phyloP scores from a whole-genome alignment of 2,888 invertebrate genomes.

The Syritta pipiens region DNA sequence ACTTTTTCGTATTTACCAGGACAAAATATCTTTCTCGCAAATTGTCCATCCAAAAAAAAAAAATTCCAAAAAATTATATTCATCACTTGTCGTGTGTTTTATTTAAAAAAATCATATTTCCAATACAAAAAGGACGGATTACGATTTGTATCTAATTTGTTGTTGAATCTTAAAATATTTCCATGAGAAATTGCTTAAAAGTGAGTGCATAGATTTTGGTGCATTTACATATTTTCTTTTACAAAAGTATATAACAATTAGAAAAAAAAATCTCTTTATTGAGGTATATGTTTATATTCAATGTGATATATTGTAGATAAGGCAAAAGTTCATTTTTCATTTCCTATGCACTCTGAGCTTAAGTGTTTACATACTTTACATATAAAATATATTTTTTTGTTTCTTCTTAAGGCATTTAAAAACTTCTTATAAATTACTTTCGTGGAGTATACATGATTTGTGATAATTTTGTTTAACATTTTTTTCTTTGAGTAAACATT shows the following conservation, averaged over 20 bases:
- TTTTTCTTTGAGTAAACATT: background rate
- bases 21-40: no score
- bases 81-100: conserved; percentile 7
- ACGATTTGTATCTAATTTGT: conserved; percentile 41
- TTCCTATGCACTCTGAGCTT: conserved; percentile 17
- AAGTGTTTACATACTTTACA: background rate
- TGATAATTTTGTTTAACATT: conserved; percentile 6
- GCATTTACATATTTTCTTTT: background rate
- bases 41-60: no score
- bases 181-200: background rate
- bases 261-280: background rate
- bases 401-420: conserved; percentile 42
- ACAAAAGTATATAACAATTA: conserved; percentile 17
- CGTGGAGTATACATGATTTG: conserved; percentile 19
- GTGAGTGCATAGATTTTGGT: conserved; percentile 11
- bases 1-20: no score
- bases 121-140: conserved; percentile 66
- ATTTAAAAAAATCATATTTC: conserved; percentile 37
- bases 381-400: background rate
- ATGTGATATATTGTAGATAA: conserved; percentile 14
- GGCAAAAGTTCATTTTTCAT: conserved; percentile 19
- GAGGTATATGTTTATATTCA: conserved; percentile 33
- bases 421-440: conserved; percentile 18
- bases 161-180: conserved; percentile 13
- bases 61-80: no score